A percentile compares a stretch with the other conserved stretches of the same genome.
Evolutionary conservation across 2,888 invertebrate species (phyloP).

Genomic region (Dolichopus griseipennis): DNA sequence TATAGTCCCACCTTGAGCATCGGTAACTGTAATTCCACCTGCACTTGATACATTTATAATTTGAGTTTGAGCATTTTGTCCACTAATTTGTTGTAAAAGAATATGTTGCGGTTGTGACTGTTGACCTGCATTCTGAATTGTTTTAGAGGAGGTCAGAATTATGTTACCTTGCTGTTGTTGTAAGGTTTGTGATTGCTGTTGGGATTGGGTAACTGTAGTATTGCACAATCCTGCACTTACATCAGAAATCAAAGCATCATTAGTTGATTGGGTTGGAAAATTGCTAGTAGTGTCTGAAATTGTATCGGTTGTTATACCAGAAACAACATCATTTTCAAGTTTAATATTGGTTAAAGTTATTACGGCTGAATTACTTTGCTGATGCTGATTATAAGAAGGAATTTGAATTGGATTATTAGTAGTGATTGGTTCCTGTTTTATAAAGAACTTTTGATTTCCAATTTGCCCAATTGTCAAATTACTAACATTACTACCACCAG

Average conservation of each 20-base stretch:
- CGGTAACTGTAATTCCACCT: slow-evolving; percentile 11
- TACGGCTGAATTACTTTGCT: slow-evolving; percentile 23
- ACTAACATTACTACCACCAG: not conserved
- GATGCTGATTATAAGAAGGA: slow-evolving; percentile 30
- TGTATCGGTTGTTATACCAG: slow-evolving; percentile 3
- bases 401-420: slow-evolving; percentile 26
- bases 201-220: slow-evolving; percentile 33
- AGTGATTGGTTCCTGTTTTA: slow-evolving; percentile 32
- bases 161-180: slow-evolving; percentile 38
- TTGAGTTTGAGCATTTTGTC: slow-evolving; percentile 18
- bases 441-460: slow-evolving; percentile 34
- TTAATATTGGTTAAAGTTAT: slow-evolving; percentile 37
- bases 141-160: slow-evolving; percentile 29
- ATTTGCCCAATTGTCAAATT: slow-evolving; percentile 19
- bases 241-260: slow-evolving; percentile 19
- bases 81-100: slow-evolving; percentile 37
- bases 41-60: slow-evolving; percentile 19
- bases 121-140: slow-evolving; percentile 29
- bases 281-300: slow-evolving; percentile 21
- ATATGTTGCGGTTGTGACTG: slow-evolving; percentile 33
- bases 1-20: slow-evolving; percentile 18
- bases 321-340: slow-evolving; percentile 32
- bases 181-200: slow-evolving; percentile 28
- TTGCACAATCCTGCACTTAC: slow-evolving; percentile 34
- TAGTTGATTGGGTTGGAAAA: slow-evolving; percentile 8